These are phyloP conservation scores for Pachydiplax longipennis DNA, from an alignment of 2,888 invertebrate species.

Conservation along the genomic window DNA sequence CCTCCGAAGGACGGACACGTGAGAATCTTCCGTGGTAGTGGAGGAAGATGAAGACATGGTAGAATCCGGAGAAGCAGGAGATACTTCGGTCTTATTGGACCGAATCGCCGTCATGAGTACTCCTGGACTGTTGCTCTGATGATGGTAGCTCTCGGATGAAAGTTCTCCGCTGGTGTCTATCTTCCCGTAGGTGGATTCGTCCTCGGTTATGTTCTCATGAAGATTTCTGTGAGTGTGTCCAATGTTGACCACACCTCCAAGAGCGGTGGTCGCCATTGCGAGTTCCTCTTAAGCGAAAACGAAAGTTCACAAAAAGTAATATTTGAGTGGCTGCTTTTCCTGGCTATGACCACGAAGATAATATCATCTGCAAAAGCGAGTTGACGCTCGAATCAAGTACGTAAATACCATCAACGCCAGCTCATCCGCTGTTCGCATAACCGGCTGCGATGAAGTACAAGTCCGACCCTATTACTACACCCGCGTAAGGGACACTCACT, in stretches of 20 bases:
- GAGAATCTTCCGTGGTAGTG: conserved; percentile 8
- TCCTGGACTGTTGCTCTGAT: conserved; percentile 19
- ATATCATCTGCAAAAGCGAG: not conserved
- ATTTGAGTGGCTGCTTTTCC: not conserved
- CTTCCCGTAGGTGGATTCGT: not conserved
- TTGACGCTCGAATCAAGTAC: not conserved
- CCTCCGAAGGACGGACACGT: conserved; percentile 16
- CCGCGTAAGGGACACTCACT: too few relatives aligned
- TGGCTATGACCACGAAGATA: not conserved
- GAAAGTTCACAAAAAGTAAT: too few relatives aligned
- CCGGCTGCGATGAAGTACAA: not conserved
- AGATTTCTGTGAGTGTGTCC: not conserved
- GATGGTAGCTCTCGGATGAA: not conserved
- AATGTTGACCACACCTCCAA: conserved; percentile 24
- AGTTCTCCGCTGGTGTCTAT: not conserved
- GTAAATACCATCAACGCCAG: not conserved
- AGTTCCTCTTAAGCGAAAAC: not conserved
- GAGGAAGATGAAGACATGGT: conserved; percentile 14
- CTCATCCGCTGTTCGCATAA: not conserved
- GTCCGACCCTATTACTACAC: too few relatives aligned
- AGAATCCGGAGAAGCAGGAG: not conserved
- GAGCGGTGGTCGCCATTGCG: not conserved
- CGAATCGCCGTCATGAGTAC: conserved; percentile 20
- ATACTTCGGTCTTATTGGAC: not conserved
- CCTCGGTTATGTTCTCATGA: not conserved